These are phyloP conservation scores for Sclerodermus sp. DNA, from an alignment of 2,888 invertebrate genomes.

Conservation along the genomic window DNA sequence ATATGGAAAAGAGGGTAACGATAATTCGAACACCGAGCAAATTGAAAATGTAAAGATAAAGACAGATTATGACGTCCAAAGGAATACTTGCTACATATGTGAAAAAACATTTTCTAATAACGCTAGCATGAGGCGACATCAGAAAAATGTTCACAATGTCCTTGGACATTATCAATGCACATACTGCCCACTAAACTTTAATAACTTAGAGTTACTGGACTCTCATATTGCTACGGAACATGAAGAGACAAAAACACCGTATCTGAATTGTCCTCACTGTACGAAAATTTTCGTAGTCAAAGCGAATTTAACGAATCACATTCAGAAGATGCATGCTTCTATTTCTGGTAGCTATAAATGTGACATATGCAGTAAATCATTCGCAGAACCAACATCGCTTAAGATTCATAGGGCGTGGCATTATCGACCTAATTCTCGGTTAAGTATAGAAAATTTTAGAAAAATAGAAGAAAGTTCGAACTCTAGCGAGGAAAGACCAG, in stretches of 20 bases:
- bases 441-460: slow-evolving; percentile 15
- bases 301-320: slow-evolving; percentile 40
- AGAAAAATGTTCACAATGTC: slow-evolving; percentile 37
- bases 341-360: no score
- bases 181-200: no score
- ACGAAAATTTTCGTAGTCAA: slow-evolving; percentile 30
- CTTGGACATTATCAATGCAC: neutral
- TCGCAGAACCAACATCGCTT: slow-evolving; percentile 66
- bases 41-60: no score
- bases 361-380: slow-evolving; percentile 66
- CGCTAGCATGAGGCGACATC: slow-evolving; percentile 47
- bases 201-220: no score
- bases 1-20: slow-evolving; percentile 21
- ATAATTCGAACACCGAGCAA: slow-evolving; percentile 12
- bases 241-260: no score
- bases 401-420: slow-evolving; percentile 67
- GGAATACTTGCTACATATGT: slow-evolving; percentile 63
- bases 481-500: slow-evolving; percentile 28
- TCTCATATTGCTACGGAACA: no score
- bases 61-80: slow-evolving; percentile 22
- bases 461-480: neutral
- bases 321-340: slow-evolving; percentile 44
- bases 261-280: no score
- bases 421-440: slow-evolving; percentile 60
- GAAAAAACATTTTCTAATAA: slow-evolving; percentile 61